Evolutionary conservation across 2,888 invertebrate species (phyloP), one percentile per base, ranked within the genome.

Genomic region (Salticus scenicus): DNA sequence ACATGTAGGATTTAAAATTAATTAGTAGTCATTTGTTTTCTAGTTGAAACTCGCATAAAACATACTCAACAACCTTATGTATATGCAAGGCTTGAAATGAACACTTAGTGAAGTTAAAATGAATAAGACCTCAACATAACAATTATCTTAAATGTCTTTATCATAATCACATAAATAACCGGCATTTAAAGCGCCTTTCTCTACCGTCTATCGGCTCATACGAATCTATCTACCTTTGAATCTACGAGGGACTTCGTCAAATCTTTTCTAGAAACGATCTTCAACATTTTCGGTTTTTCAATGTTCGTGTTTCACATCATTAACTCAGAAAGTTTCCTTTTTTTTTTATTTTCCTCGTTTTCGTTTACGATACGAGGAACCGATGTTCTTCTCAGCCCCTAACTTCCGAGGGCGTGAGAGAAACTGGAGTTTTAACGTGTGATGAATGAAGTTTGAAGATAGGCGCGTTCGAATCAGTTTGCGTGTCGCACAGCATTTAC

Each of bases 231-330:
- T 17, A 57, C 57, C 57, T 57, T 1, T 57, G 37, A 4, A 37
- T 10, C 4, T 37, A 4, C 10, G 37, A 37, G 10, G 7, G 37
- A 37, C 37, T 37, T 37, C 37, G 37, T 4, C 37, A 10, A 37
- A 37, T 7, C n/a, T n/a, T n/a, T n/a, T n/a, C n/a, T n/a, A n/a
- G 24, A 17, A 24, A 12, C 4, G 57, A 57, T 57, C 57, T 8
- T 24, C 57, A 57, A 24, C 57, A 57, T 57, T 24, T 57, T 10
- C 37, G 37, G 37, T 4, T 37, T 10, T 37, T 57, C 24, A 57
- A 57, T 57, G 57, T 57, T 57, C 57, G 57, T 57, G 57, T 24
- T 57, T 57, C 57, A 57, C 24, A 57, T 57, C 57, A 57, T 57
- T 57, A 57, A 57, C 57, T 57, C 57, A 1, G 24, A 4, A 7